Percentiles rank a stretch among this genome's conserved stretches.
phyloP scores from a whole-genome alignment of 1,140 invertebrate species.

The Rhizoglyphus robini region DNA sequence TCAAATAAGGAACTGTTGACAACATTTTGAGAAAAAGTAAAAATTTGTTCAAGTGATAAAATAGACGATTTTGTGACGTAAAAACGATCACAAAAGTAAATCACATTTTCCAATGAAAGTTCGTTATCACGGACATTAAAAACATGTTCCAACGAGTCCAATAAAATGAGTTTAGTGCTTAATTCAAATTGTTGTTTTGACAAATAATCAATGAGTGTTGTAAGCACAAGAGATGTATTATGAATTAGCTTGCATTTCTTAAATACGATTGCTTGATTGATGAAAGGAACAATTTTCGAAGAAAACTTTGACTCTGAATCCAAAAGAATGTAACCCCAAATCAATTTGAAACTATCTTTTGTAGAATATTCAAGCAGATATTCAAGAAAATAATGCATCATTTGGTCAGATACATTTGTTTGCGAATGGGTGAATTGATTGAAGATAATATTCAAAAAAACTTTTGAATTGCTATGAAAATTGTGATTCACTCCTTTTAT shows the following conservation, averaged over 20 bases:
- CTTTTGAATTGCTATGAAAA: slow-evolving; percentile 49
- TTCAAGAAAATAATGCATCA: not conserved
- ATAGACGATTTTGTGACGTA: not conserved
- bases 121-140: not conserved
- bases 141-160: not conserved
- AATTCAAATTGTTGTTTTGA: not conserved
- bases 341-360: not conserved
- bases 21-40: slow-evolving; percentile 21
- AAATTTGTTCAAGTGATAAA: slow-evolving; percentile 5
- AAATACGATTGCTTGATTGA: slow-evolving; percentile 19
- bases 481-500: slow-evolving; percentile 59
- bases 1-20: slow-evolving; percentile 21
- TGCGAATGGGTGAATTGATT: not conserved
- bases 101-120: not conserved
- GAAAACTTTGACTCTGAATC: not conserved
- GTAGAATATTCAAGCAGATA: slow-evolving; percentile 1
- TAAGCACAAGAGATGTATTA: not conserved
- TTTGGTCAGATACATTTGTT: not conserved
- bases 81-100: no score
- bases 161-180: not conserved
- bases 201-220: not conserved
- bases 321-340: not conserved
- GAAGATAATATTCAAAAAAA: slow-evolving; percentile 25
- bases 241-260: slow-evolving; percentile 16
- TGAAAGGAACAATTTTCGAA: slow-evolving; percentile 3